These are phyloP conservation scores for Leptogaster cylindrica DNA, from an alignment of 2,888 invertebrate genomes.

Conservation along the genomic window DNA sequence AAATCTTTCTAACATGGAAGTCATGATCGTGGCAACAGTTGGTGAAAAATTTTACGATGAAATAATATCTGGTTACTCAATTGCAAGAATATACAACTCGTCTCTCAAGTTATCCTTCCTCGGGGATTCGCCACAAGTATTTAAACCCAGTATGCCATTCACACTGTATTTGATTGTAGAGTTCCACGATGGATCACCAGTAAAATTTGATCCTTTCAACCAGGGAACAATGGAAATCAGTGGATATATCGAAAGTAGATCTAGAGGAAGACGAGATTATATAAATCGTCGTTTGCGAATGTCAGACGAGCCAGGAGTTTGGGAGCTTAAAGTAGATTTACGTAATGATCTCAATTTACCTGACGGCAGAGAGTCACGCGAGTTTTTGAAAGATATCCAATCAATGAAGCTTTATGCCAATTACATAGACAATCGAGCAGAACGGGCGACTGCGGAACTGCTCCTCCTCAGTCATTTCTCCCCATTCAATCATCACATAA, in stretches of 20 bases:
- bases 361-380: slow-evolving; percentile 67
- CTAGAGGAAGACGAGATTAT: slow-evolving; percentile 71
- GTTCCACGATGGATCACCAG: slow-evolving; percentile 87
- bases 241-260: slow-evolving; percentile 68
- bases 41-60: slow-evolving; percentile 88
- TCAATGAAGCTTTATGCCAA: slow-evolving; percentile 73
- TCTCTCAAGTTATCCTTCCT: slow-evolving; percentile 82
- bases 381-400: slow-evolving; percentile 70
- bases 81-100: slow-evolving; percentile 86
- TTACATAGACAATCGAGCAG: slow-evolving; percentile 73
- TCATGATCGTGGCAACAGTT: slow-evolving; percentile 83
- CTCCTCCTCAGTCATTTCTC: slow-evolving; percentile 81
- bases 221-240: slow-evolving; percentile 73
- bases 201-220: slow-evolving; percentile 69
- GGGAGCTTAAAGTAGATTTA: slow-evolving; percentile 83
- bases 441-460: slow-evolving; percentile 72
- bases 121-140: slow-evolving; percentile 90
- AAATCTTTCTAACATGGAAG: slow-evolving; percentile 77
- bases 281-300: slow-evolving; percentile 69
- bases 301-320: slow-evolving; percentile 76
- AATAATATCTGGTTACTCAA: slow-evolving; percentile 81
- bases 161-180: slow-evolving; percentile 86
- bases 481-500: slow-evolving; percentile 80
- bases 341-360: slow-evolving; percentile 67
- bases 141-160: slow-evolving; percentile 94